Evolutionary conservation across 2,888 invertebrate species (phyloP).

Genomic region (Syrista parreyssii): DNA sequence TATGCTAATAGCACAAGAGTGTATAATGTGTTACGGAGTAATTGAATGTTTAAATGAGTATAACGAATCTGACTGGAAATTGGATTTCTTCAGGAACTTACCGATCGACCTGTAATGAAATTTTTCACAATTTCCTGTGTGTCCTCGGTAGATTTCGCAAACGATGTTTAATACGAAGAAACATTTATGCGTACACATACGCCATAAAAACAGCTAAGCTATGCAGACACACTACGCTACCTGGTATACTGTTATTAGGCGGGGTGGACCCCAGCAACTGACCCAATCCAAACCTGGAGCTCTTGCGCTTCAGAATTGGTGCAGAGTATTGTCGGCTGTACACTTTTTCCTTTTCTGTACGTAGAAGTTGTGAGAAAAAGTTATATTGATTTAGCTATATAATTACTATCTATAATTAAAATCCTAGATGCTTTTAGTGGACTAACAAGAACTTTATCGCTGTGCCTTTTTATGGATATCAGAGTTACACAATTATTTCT

Average conservation of each 20-base stretch:
- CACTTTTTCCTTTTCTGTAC: conserved; percentile 83
- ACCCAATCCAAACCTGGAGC: conserved; percentile 90
- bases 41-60: background rate
- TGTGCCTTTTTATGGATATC: background rate
- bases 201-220: conserved; percentile 32
- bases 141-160: background rate
- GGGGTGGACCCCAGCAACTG: conserved; percentile 76
- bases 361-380: conserved; percentile 18
- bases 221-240: conserved; percentile 68
- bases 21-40: background rate
- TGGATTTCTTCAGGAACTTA: background rate
- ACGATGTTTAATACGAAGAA: background rate
- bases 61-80: background rate
- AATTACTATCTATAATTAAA: background rate
- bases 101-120: conserved; percentile 19
- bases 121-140: conserved; percentile 6
- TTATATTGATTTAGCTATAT: background rate
- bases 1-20: background rate
- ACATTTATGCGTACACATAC: conserved; percentile 8
- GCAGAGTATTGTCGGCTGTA: conserved; percentile 94
- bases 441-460: background rate
- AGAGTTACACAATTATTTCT: background rate
- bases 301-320: conserved; percentile 93
- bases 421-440: background rate
- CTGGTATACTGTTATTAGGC: conserved; percentile 73